Evolutionary conservation across 2,888 invertebrate genomes (phyloP).

Genomic region (Caenorhabditis afra): DNA sequence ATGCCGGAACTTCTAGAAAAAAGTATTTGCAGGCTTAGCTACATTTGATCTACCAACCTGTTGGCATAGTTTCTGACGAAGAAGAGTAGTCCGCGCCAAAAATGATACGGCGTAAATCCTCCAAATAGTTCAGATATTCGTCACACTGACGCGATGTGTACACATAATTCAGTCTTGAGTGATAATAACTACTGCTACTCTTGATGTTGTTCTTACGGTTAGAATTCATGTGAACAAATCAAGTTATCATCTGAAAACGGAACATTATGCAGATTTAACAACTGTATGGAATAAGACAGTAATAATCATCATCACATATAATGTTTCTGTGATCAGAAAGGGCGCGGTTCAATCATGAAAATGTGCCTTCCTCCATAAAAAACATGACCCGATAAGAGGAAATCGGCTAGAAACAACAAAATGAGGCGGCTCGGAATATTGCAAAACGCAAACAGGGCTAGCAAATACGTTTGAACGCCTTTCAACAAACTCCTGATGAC

Average conservation of each 20-base stretch:
- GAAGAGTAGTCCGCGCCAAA: slow-evolving; percentile 10
- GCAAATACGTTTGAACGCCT: neutral
- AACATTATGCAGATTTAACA: neutral
- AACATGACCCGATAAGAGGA: too few species aligned
- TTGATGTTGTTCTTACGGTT: slow-evolving; percentile 41
- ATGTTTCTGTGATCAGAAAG: slow-evolving; percentile 2
- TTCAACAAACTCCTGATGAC: neutral
- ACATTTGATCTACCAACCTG: slow-evolving; percentile 9
- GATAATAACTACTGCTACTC: slow-evolving; percentile 48
- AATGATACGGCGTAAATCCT: slow-evolving; percentile 40
- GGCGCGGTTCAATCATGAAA: neutral
- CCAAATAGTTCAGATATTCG: slow-evolving; percentile 41
- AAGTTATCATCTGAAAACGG: slow-evolving; percentile 54
- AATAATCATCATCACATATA: slow-evolving; percentile 49
- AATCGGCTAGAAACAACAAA: too few species aligned
- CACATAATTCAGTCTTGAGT: slow-evolving; percentile 44
- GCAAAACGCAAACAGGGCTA: neutral
- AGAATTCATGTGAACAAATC: slow-evolving; percentile 54
- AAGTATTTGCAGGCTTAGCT: neutral
- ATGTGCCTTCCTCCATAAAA: too few species aligned
- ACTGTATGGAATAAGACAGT: too few species aligned
- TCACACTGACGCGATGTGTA: slow-evolving; percentile 51
- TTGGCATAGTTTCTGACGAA: slow-evolving; percentile 3
- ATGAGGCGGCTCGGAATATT: neutral
- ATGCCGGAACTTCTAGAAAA: neutral